Percentiles rank a stretch among this genome's conserved stretches.
Conservation (phyloP, 2,888 invertebrate genomes). For the Napeogenes sylphis region DNA sequence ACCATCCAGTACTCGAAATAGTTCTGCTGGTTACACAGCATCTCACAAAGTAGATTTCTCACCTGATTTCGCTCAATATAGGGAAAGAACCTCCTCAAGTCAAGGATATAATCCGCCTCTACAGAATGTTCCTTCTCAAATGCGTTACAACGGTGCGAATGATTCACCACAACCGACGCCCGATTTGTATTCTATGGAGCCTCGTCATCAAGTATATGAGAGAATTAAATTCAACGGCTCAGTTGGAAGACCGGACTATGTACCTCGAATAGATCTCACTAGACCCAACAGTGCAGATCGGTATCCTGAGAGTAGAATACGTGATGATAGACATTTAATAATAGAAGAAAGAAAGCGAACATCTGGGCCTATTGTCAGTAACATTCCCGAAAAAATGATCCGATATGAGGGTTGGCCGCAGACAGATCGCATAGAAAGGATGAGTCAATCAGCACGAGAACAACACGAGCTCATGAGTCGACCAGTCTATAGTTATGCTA, state of each 20-base stretch:
- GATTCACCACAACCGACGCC: slow-evolving; percentile 49
- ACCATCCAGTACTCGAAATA: slow-evolving; percentile 49
- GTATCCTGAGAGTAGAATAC: slow-evolving; percentile 53
- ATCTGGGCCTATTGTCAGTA: slow-evolving; percentile 60
- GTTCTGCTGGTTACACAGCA: slow-evolving; percentile 47
- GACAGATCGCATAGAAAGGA: slow-evolving; percentile 66
- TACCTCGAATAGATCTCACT: slow-evolving; percentile 72
- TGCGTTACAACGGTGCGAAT: slow-evolving; percentile 59
- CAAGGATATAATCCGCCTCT: slow-evolving; percentile 43
- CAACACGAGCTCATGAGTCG: slow-evolving; percentile 66
- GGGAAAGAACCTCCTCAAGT: slow-evolving; percentile 50
- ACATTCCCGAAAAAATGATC: slow-evolving; percentile 72
- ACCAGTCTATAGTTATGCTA: slow-evolving; percentile 67
- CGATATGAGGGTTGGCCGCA: slow-evolving; percentile 69
- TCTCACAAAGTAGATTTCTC: slow-evolving; percentile 88
- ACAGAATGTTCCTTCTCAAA: slow-evolving; percentile 46
- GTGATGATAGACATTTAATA: slow-evolving; percentile 63
- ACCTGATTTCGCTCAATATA: slow-evolving; percentile 82
- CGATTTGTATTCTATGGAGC: slow-evolving; percentile 58
- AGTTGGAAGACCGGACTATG: slow-evolving; percentile 53
- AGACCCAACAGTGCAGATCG: slow-evolving; percentile 55
- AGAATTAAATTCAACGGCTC: slow-evolving; percentile 54
- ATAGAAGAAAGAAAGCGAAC: slow-evolving; percentile 70
- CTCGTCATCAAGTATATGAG: slow-evolving; percentile 58
- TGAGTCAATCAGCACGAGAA: slow-evolving; percentile 59